These are phyloP conservation scores for Meliscaeva auricollis DNA, from an alignment of 2,888 invertebrate genomes.

Conservation along the genomic window DNA sequence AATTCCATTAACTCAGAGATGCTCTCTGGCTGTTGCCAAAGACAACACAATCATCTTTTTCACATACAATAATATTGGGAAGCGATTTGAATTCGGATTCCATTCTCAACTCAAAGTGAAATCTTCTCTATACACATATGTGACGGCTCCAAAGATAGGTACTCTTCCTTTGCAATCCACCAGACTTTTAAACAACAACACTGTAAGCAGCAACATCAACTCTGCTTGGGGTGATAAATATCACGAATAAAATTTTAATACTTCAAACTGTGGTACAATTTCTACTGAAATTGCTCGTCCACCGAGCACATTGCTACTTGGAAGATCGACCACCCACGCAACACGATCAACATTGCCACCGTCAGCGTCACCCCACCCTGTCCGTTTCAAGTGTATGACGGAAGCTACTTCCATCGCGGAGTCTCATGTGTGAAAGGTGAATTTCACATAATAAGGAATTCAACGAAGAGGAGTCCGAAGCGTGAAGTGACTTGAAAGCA, in stretches of 20 bases:
- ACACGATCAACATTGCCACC: conserved; percentile 51
- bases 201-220: conserved; percentile 15
- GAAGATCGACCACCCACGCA: conserved; percentile 75
- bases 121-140: conserved; percentile 50
- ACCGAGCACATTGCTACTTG: conserved; percentile 53
- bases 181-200: not conserved
- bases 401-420: conserved; percentile 57
- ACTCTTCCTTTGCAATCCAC: conserved; percentile 22
- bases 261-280: conserved; percentile 76
- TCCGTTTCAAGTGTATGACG: conserved; percentile 66
- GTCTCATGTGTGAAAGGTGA: conserved; percentile 3
- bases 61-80: not conserved
- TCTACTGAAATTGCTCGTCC: conserved; percentile 73
- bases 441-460: conserved; percentile 6
- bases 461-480: too few relatives aligned
- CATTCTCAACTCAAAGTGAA: conserved; percentile 60
- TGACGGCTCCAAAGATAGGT: conserved; percentile 27
- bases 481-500: too few relatives aligned
- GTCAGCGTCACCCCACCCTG: conserved; percentile 15
- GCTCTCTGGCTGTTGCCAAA: conserved; percentile 16
- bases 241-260: conserved; percentile 76
- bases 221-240: conserved; percentile 67
- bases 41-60: conserved; percentile 72
- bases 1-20: conserved; percentile 69
- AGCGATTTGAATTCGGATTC: conserved; percentile 50